phyloP scores from a whole-genome alignment of 1,140 invertebrate species.

The Pentalonia nigronervosa region DNA sequence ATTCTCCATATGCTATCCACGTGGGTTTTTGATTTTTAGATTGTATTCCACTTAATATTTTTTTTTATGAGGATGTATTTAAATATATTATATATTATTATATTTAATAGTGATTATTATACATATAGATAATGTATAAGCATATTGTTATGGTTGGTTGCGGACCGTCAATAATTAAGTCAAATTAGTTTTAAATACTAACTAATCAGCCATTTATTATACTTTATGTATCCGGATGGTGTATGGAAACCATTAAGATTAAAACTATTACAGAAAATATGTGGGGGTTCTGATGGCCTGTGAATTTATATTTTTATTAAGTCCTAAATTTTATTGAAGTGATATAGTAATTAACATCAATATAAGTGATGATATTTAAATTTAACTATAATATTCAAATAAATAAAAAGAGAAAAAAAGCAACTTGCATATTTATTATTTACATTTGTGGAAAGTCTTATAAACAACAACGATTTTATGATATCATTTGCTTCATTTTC shows the following conservation, averaged over 20 bases:
- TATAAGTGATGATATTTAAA: neutral
- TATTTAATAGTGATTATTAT: neutral
- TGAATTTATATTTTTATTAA: constrained; percentile 10
- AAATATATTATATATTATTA: neutral
- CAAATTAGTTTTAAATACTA: neutral
- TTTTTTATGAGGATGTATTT: neutral
- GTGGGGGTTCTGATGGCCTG: neutral
- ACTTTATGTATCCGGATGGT: neutral
- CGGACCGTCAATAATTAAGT: neutral
- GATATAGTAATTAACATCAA: neutral
- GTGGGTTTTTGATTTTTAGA: neutral
- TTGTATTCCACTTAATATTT: neutral
- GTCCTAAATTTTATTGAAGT: neutral
- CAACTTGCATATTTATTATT: neutral
- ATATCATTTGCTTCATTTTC: neutral
- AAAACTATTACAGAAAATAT: neutral
- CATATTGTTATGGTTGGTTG: neutral
- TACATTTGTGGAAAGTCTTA: no score
- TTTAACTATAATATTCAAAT: neutral
- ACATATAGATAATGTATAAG: neutral
- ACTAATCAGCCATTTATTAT: constrained; percentile 4
- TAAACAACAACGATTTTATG: neutral
- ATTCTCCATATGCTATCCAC: neutral
- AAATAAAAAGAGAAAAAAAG: neutral
- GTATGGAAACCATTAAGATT: constrained; percentile 1